Evolutionary conservation across 1,140 invertebrate species (phyloP).

Genomic region (Diuraphis noxia): DNA sequence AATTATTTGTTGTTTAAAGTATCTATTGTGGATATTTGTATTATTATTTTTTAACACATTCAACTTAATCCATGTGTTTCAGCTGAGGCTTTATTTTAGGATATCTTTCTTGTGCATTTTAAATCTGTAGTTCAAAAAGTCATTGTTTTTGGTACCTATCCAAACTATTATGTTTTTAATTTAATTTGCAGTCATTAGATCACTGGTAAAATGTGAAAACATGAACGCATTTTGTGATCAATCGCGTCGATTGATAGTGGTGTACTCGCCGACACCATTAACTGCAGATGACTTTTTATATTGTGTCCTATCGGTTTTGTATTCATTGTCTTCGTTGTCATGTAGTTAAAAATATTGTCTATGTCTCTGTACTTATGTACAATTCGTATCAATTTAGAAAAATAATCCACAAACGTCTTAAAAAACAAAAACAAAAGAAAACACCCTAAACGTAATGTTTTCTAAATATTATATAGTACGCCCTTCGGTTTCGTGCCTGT

Average conservation of each 20-base stretch:
- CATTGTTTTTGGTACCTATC: neutral
- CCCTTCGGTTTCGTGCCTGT: conserved; percentile 30
- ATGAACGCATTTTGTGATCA: neutral
- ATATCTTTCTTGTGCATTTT: neutral
- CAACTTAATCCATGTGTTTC: neutral
- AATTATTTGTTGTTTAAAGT: neutral
- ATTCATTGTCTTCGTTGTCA: too few relatives aligned
- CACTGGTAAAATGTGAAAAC: neutral
- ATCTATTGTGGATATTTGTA: neutral
- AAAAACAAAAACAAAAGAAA: neutral
- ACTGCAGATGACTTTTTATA: too few relatives aligned
- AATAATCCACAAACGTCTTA: neutral
- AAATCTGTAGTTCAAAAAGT: neutral
- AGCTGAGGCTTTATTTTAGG: neutral
- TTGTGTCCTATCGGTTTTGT: too few relatives aligned
- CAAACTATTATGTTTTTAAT: too few relatives aligned
- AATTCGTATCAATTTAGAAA: neutral
- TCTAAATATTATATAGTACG: neutral
- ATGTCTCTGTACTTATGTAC: neutral
- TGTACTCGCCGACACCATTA: neutral
- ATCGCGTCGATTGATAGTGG: neutral
- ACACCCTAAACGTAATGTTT: neutral
- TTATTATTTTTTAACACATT: neutral
- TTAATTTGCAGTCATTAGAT: neutral
- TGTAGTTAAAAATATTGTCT: too few relatives aligned